These are phyloP conservation scores for Drosophila imparisetae DNA, from an alignment of 2,888 invertebrate genomes.

Conservation along the genomic window DNA sequence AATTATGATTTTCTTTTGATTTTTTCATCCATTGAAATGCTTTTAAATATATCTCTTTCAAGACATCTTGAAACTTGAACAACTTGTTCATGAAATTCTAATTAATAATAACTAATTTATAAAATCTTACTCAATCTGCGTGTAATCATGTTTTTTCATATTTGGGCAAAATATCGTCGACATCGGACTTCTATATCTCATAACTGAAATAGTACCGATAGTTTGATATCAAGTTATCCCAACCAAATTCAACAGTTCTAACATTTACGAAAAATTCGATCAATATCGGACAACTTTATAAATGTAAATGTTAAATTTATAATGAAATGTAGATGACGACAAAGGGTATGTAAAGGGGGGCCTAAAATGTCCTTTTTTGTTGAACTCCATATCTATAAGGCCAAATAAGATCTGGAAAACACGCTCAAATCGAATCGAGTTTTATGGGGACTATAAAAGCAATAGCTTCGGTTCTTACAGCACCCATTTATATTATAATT, in stretches of 20 bases:
- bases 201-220: background rate
- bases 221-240: background rate
- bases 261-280: too few relatives aligned
- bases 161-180: background rate
- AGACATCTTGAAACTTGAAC: background rate
- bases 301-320: background rate
- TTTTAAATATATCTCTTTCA: background rate
- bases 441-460: background rate
- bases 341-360: background rate
- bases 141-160: background rate
- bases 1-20: too few relatives aligned
- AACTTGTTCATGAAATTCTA: background rate
- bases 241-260: background rate
- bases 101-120: background rate
- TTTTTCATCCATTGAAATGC: background rate
- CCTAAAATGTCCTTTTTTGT: background rate
- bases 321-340: background rate
- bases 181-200: background rate
- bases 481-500: background rate
- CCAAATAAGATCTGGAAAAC: background rate
- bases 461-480: background rate
- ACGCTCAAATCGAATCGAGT: conserved; percentile 1
- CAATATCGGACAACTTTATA: background rate
- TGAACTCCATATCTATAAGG: background rate
- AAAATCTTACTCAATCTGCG: background rate